Evolutionary conservation across 2,113 vertebrate species (phyloP), one percentile per base, ranked within the genome.

Genomic region (Calcarius ornatus): DNA sequence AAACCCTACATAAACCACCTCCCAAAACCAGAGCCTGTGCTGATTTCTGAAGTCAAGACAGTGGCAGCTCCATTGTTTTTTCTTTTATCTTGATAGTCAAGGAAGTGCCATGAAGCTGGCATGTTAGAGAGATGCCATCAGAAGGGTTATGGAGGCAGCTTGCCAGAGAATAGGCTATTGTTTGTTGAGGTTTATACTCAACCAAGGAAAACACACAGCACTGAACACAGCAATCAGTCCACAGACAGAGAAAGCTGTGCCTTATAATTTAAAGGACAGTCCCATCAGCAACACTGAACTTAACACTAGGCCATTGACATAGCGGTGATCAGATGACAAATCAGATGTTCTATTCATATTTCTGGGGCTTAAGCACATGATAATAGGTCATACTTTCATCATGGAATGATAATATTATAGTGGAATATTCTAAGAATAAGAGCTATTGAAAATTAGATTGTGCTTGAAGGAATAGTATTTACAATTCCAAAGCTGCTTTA

Each of bases 161-260:
- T 71, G 43, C 33, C 31, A 43, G 28, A 11, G 1, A 7, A 1
- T 33, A 22, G 13, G 3, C 19, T 65, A 0, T 24, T 5, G 2
- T 45, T 63, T 43, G 3, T 16, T 79, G 56, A 78, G 40, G 13
- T 68, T 15, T 40, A 25, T n/a, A 31, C 30, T 63, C 82, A 33
- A 42, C 9, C 24, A 42, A 53, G 28, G 22, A 51, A 51, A 80
- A 33, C 43, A 12, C 8, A 72, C 33, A 72, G 25, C 25, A 37
- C 37, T 53, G 21, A 75, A 45, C 25, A 38, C 13, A 16, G 28
- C 40, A 14, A 51, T 43, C 43, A 69, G 23, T 15, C 18, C 17
- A 45, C 28, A 28, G 47, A 5, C 78, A 64, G 9, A 56, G 14
- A 13, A 79, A 88, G 8, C 12, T 17, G 5, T 43, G 11, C 10